Evolutionary conservation across 1,140 invertebrate genomes (phyloP), one percentile per base, ranked within the genome.

Genomic region (Plectrocnemia conspersa): DNA sequence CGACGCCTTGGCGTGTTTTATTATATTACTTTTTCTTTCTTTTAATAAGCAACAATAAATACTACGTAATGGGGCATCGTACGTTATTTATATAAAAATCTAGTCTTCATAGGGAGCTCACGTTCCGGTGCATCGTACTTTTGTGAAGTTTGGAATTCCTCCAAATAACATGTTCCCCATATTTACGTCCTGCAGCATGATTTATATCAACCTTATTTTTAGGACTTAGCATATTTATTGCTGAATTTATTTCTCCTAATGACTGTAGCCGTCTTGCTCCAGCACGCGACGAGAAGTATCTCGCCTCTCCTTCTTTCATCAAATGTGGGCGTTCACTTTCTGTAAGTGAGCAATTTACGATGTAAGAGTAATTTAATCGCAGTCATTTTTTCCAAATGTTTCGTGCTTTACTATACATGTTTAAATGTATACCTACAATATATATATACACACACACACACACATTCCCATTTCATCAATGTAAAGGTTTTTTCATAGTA

Each of bases 191-290:
- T 45, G 41, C 44, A 16, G 22, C 53, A 59, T 62, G 56, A 62
- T 62, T 62, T 62, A 62, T 54, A 50, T 40, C 56, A 56, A 56
- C 58, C 60, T 62, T 62, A 62, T 62, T 59, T 59, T 56, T 59
- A 56, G 60, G 56, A 56, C 50, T 62, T 58, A 62, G 56, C 60
- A 62, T 62, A 62, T 62, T 62, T 62, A 62, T 62, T 59, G 54
- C 60, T 49, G 60, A 62, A 62, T 62, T 58, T 59, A 62, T 62
- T 62, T 56, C 50, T 55, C 56, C 56, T 62, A 62, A 62, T 62
- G 60, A 62, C 55, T 61, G 41, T 49, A 24, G 48, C 15, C 36
- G 46, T 54, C 57, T 49, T 52, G n/a, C 47, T 59, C 57, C 13
- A 35, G 2, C 52, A 4, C 2, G n/a, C 18, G 13, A 15, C 55